phyloP scores from a whole-genome alignment of 1,140 invertebrate species.

The Branchinecta lynchi region DNA sequence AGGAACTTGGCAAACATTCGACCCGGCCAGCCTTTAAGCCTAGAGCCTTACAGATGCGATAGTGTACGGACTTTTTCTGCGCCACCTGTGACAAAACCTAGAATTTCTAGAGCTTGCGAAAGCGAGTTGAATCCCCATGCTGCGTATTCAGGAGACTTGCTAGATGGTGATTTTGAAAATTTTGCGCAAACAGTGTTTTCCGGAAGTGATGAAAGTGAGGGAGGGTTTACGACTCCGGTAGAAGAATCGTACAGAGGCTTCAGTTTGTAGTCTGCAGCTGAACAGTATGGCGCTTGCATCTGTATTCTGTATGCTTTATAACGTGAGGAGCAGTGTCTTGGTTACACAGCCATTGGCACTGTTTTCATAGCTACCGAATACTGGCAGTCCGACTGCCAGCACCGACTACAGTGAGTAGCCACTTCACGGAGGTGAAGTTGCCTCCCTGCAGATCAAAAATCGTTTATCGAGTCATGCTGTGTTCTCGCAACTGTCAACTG shows the following conservation, averaged over 20 bases:
- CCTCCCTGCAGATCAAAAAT: no score
- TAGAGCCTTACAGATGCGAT: slow-evolving; percentile 15
- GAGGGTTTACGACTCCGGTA: neutral
- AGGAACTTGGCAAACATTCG: slow-evolving; percentile 16
- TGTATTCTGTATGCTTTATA: neutral
- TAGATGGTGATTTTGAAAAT: slow-evolving; percentile 15
- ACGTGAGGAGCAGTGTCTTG: no score
- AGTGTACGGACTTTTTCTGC: slow-evolving; percentile 16
- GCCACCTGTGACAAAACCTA: slow-evolving; percentile 21
- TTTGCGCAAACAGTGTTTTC: slow-evolving; percentile 13
- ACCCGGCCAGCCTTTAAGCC: slow-evolving; percentile 17
- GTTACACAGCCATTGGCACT: no score
- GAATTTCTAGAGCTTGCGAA: neutral
- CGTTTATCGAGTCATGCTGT: no score
- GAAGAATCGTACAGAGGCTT: neutral
- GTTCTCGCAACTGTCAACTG: no score
- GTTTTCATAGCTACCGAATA: no score
- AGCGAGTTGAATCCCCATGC: neutral
- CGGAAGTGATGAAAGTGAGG: neutral
- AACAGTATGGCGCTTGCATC: slow-evolving; percentile 17
- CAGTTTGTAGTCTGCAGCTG: neutral
- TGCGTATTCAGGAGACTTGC: slow-evolving; percentile 17
- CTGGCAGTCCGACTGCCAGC: no score
- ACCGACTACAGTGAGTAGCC: no score
- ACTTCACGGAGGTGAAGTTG: no score